phyloP scores from a whole-genome alignment of 2,113 vertebrate species.

The Sylvilagus bachmani region DNA sequence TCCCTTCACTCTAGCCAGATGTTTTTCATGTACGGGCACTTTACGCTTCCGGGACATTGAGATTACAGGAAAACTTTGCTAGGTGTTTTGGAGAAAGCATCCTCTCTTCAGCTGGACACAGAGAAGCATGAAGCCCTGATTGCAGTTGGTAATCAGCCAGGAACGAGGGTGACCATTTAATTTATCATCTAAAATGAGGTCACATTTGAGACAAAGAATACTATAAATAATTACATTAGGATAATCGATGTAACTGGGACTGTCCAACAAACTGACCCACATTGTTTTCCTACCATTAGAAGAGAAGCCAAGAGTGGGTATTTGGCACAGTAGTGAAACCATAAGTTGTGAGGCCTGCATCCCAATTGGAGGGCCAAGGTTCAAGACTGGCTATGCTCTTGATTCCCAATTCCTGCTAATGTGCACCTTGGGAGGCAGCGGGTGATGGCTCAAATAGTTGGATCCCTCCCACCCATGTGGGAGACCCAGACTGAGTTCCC shows the following conservation, averaged over 20 bases:
- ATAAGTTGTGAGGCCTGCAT: too few species aligned
- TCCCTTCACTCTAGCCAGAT: background rate
- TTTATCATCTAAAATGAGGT: constrained; percentile 39
- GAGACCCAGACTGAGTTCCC: too few species aligned
- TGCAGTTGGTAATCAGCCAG: constrained; percentile 6
- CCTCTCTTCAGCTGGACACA: background rate
- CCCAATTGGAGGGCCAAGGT: too few species aligned
- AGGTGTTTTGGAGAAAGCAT: background rate
- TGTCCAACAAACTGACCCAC: background rate
- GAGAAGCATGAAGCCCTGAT: background rate
- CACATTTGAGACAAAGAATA: background rate
- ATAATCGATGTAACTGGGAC: background rate
- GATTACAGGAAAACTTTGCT: background rate
- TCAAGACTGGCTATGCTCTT: too few species aligned
- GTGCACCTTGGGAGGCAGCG: too few species aligned
- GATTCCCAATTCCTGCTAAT: too few species aligned
- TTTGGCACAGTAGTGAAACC: too few species aligned
- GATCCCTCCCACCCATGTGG: too few species aligned
- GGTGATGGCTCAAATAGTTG: too few species aligned
- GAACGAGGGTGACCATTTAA: background rate
- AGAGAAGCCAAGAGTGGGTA: background rate
- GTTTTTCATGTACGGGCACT: background rate
- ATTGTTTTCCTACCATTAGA: background rate
- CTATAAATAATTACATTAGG: constrained; percentile 35
- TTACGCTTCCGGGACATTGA: background rate